phyloP scores from a whole-genome alignment of 2,113 vertebrate genomes.

The Syrmaticus mikado region DNA sequence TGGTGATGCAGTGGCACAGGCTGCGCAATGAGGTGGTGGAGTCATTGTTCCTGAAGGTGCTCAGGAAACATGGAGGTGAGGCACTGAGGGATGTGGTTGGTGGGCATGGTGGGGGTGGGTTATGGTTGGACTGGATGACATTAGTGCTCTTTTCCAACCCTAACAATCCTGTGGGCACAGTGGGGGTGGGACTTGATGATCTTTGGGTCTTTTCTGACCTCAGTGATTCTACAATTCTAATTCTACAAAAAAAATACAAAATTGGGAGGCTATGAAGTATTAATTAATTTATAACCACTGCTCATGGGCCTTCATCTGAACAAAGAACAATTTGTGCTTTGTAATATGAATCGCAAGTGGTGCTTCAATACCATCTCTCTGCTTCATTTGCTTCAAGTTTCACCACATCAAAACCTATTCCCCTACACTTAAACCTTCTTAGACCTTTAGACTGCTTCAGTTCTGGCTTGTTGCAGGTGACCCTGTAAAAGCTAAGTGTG shows the following conservation, averaged over 20 bases:
- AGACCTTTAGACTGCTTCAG: not conserved
- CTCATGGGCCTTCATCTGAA: slow-evolving; percentile 31
- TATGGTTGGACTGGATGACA: no score
- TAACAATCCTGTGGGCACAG: no score
- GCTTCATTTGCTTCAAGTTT: not conserved
- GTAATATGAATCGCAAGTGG: slow-evolving; percentile 20
- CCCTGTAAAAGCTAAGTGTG: not conserved
- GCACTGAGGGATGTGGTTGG: no score
- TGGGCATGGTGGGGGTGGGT: no score
- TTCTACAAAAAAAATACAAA: slow-evolving; percentile 35
- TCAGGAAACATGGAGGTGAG: no score
- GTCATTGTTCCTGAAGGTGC: no score
- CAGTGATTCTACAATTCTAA: no score
- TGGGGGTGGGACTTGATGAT: no score
- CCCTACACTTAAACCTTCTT: not conserved
- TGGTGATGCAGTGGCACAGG: no score
- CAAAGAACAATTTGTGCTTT: not conserved
- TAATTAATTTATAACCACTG: slow-evolving; percentile 63
- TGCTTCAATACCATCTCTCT: not conserved
- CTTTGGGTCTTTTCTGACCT: no score
- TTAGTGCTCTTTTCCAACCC: no score
- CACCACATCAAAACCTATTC: not conserved
- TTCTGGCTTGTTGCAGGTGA: not conserved
- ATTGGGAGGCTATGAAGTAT: slow-evolving; percentile 40
- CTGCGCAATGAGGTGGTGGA: no score